Evolutionary conservation across 2,113 vertebrate species (phyloP), one percentile per base, ranked within the genome.

Genomic region (Mus spicilegus): DNA sequence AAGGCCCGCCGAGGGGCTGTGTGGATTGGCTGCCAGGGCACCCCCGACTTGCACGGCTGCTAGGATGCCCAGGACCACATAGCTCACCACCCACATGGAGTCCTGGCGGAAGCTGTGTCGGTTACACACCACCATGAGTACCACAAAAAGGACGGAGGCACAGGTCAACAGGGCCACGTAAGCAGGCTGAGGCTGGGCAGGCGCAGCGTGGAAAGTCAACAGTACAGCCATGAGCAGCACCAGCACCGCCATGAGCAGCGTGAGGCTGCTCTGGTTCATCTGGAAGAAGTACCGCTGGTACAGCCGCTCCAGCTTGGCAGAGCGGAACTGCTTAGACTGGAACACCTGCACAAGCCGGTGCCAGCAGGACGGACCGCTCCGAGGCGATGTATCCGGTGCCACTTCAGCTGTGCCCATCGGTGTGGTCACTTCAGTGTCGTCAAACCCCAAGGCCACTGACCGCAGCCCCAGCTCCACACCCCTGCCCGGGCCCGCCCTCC

Each of bases 271-370:
- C 99, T 99, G 99, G 99, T 99, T 99, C 98, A 99, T 99, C 98
- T 99, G 99, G 97, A 99, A 99, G 98, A 99, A 99, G 98, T 99
- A 99, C 65, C 99, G 99, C 98, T 99, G 99, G 99, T 99, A 99
- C 14, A 99, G 99, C 7, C 99, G 99, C 98, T 99, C 99, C 98
- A 99, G 98, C 97, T 99, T 99, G 97, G 99, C 98, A 0, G 99
- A 99, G 97, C 99, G 99, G 98, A 99, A 99, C 93, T 99, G 99
- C 97, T 99, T 99, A 1, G 99, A 99, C 98, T 99, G 99, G 97
- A 99, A 99, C 90, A 99, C 99, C 91, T 98, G 99, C 61, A 98
- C 98, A 84, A 99, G 98, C 6, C 98, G 98, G 80, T 95, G 98
- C 99, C 99, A 99, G 97, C 99, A 99, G 77, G 99, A 99, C 0